phyloP scores from a whole-genome alignment of 2,797 vertebrate species.

The Okamejei kenojei region DNA sequence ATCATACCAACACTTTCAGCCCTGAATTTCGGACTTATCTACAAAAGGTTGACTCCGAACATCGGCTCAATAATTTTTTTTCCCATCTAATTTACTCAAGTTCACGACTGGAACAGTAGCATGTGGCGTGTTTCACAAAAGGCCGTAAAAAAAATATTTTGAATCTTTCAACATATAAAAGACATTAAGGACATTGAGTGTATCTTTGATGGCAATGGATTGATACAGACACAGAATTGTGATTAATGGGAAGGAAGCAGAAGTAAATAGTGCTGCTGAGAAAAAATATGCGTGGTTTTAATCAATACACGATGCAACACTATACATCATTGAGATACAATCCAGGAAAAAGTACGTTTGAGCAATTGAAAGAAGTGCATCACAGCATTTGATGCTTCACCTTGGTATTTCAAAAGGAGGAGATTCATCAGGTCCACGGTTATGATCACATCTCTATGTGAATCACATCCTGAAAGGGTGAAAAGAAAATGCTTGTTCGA shows the following conservation, averaged over 20 bases:
- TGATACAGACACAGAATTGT: neutral
- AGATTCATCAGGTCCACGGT: neutral
- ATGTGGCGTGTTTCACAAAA: conserved; percentile 10
- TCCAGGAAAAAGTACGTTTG: neutral
- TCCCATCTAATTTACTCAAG: conserved; percentile 15
- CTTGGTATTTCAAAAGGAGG: neutral
- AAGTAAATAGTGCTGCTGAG: neutral
- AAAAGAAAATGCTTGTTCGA: neutral
- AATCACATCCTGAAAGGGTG: neutral
- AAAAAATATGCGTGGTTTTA: conserved; percentile 19
- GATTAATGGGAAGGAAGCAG: neutral
- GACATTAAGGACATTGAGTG: conserved; percentile 3
- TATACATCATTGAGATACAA: neutral
- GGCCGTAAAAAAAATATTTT: conserved; percentile 4
- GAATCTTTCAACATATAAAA: neutral
- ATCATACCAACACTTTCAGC: neutral
- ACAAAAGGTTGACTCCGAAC: neutral
- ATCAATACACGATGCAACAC: neutral
- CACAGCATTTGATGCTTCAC: neutral
- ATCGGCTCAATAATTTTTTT: neutral
- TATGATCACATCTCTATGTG: neutral
- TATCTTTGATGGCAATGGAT: neutral
- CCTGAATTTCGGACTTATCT: neutral
- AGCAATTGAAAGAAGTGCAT: neutral
- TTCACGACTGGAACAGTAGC: conserved; percentile 20